A percentile compares a stretch with the other conserved stretches of the same genome.
Evolutionary conservation across 2,113 vertebrate species (phyloP).

Genomic region (Accipiter virgatus): DNA sequence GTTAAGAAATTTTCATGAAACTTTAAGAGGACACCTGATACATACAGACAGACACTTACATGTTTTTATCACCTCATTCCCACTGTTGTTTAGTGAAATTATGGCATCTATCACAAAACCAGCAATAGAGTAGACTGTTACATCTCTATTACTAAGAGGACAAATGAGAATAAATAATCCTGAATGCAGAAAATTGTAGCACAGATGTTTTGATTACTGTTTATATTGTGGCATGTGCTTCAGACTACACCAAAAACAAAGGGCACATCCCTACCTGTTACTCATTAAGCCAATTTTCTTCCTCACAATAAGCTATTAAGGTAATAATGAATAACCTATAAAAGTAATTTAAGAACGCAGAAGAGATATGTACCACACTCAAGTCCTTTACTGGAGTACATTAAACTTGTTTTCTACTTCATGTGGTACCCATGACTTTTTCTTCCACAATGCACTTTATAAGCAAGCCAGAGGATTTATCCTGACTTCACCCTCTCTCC

Average conservation of each 20-base stretch:
- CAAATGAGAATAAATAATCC: neutral
- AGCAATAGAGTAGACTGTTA: neutral
- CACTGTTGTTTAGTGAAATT: neutral
- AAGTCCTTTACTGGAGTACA: neutral
- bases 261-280: neutral
- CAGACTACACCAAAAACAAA: neutral
- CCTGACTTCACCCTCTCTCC: neutral
- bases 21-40: neutral
- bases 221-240: neutral
- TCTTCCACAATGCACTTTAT: neutral
- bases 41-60: neutral
- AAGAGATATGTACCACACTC: neutral
- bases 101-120: neutral
- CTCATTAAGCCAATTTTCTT: neutral
- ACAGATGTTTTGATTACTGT: neutral
- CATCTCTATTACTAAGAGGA: neutral
- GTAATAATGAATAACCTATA: neutral
- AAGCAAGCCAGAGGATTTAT: neutral
- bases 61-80: neutral
- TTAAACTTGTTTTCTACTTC: neutral
- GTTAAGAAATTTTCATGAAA: neutral
- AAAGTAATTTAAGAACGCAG: neutral
- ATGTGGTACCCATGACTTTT: neutral
- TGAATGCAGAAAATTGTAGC: neutral
- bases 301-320: neutral